These are phyloP conservation scores for Yasuhikotakia modesta DNA, from an alignment of 2,797 vertebrate genomes.

Conservation along the genomic window DNA sequence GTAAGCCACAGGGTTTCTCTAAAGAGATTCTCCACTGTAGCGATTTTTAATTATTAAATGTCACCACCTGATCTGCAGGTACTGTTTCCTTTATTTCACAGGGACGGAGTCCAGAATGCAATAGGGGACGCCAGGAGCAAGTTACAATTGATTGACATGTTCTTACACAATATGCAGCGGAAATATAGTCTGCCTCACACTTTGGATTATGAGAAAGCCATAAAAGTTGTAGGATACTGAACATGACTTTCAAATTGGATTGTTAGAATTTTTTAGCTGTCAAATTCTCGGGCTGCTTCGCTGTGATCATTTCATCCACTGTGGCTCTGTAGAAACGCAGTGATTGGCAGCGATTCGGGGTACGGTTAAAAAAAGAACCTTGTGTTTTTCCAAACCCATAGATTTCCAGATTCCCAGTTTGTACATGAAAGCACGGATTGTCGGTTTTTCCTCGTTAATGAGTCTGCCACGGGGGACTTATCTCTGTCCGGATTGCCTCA, in stretches of 20 bases:
- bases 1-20: slow-evolving; percentile 56
- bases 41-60: slow-evolving; percentile 75
- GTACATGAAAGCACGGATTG: slow-evolving; percentile 24
- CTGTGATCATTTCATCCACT: slow-evolving; percentile 52
- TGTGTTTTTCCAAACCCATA: slow-evolving; percentile 27
- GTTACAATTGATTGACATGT: slow-evolving; percentile 35
- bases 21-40: slow-evolving; percentile 68
- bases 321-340: slow-evolving; percentile 37
- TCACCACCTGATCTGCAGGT: slow-evolving; percentile 65
- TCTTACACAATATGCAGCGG: slow-evolving; percentile 19
- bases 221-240: slow-evolving; percentile 47
- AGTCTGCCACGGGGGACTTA: slow-evolving; percentile 24
- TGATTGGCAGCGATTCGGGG: slow-evolving; percentile 36
- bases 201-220: slow-evolving; percentile 49
- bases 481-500: slow-evolving; percentile 30
- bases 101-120: slow-evolving; percentile 19
- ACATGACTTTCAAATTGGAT: slow-evolving; percentile 49
- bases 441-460: slow-evolving; percentile 39
- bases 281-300: slow-evolving; percentile 45
- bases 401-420: slow-evolving; percentile 44
- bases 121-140: slow-evolving; percentile 27
- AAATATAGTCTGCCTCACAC: slow-evolving; percentile 21
- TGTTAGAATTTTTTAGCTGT: slow-evolving; percentile 50
- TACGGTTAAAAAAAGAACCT: slow-evolving; percentile 30
- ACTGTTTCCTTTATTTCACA: slow-evolving; percentile 52